phyloP scores from a whole-genome alignment of 2,888 invertebrate genomes.

The Buathra laborator region DNA sequence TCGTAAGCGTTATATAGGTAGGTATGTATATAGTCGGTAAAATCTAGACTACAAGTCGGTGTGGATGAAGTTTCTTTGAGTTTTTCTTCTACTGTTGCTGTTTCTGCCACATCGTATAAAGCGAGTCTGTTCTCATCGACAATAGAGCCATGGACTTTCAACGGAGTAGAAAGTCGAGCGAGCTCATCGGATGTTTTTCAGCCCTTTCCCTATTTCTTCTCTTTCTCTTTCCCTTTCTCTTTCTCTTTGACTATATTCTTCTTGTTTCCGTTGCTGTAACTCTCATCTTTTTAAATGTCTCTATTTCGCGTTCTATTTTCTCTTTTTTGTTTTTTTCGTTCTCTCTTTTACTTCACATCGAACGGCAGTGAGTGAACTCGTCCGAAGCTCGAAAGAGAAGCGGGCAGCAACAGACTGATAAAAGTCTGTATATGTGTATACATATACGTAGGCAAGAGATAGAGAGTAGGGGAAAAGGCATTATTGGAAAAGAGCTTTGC shows the following conservation, averaged over 20 bases:
- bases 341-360: constrained; percentile 17
- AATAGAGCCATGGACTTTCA: constrained; percentile 51
- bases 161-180: constrained; percentile 46
- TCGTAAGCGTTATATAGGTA: neutral
- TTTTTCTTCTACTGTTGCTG: constrained; percentile 36
- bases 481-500: constrained; percentile 79
- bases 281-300: constrained; percentile 40
- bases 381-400: constrained; percentile 7
- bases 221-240: neutral
- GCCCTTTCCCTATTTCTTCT: constrained; percentile 28
- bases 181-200: constrained; percentile 11
- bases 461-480: constrained; percentile 64
- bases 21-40: neutral
- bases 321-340: neutral
- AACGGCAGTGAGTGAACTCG: neutral
- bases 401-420: neutral
- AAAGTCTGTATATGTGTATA: neutral
- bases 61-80: constrained; percentile 38
- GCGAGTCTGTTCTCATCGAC: constrained; percentile 47
- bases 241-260: constrained; percentile 22
- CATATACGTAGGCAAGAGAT: neutral
- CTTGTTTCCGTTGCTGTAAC: constrained; percentile 24
- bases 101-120: constrained; percentile 31
- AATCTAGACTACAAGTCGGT: neutral
- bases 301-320: neutral